These are phyloP conservation scores for Morone chrysops DNA, from an alignment of 2,113 vertebrate genomes.

Conservation along the genomic window DNA sequence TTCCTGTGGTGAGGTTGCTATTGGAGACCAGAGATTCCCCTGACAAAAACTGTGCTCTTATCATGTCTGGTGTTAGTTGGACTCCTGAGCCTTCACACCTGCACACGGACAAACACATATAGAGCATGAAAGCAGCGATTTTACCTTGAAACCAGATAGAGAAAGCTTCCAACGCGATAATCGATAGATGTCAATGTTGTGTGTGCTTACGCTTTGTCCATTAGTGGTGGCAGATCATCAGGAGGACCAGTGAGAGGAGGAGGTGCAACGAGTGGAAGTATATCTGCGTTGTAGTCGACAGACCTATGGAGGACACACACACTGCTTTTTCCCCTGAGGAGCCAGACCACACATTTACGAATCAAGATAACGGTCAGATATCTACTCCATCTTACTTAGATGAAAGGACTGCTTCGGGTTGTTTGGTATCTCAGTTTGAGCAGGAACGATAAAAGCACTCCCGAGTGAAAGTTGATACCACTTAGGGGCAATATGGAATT, in stretches of 20 bases:
- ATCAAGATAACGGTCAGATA: constrained; percentile 40
- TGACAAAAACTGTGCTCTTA: constrained; percentile 86
- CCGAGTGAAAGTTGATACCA: constrained; percentile 12
- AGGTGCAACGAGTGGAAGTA: constrained; percentile 57
- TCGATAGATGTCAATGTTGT: neutral
- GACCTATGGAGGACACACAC: constrained; percentile 65
- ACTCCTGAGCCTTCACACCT: constrained; percentile 68
- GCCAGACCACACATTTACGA: constrained; percentile 26
- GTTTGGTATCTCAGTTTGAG: constrained; percentile 50
- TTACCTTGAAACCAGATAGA: neutral
- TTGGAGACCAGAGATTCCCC: constrained; percentile 38
- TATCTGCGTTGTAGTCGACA: constrained; percentile 58
- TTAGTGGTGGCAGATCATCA: constrained; percentile 28
- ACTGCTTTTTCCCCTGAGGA: constrained; percentile 20
- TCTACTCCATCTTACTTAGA: constrained; percentile 30
- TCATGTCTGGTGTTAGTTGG: constrained; percentile 88
- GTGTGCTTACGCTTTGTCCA: constrained; percentile 62
- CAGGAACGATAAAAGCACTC: constrained; percentile 34
- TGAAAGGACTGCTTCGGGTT: constrained; percentile 43
- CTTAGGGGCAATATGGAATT: constrained; percentile 12
- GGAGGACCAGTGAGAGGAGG: constrained; percentile 51
- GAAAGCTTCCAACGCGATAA: neutral
- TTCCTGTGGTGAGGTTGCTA: constrained; percentile 32
- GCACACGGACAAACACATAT: neutral
- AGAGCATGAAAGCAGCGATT: neutral